Evolutionary conservation across 2,888 invertebrate species (phyloP), one percentile per base, ranked within the genome.

Genomic region (Habrosyne pyritoides): DNA sequence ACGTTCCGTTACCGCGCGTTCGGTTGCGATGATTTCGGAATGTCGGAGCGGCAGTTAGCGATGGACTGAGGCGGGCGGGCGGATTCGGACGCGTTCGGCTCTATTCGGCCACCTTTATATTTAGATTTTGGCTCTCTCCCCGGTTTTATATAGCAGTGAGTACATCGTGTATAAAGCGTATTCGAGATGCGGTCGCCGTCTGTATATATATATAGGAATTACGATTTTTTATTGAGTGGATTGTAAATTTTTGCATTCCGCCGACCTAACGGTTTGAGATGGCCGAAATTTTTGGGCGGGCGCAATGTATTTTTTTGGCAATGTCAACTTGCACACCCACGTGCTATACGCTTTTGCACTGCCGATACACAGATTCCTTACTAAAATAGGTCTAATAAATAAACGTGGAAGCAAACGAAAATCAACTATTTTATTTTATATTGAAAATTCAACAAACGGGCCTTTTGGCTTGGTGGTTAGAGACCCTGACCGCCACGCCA

Each of bases 41-140:
- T 83, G 84, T 82, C 87, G 83, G 79, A 76, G 85, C 90, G 91
- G 88, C 89, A 86, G 91, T 83, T 85, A 81, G 84, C 86, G 86
- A 69, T 85, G 86, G 86, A 92, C 91, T 92, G 91, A 89, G 87
- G 87, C 88, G 91, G 90, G 90, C 91, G 91, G 88, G 84, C 84
- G 86, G 81, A 71, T 74, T 89, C 91, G 90, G 82, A 61, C 66
- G 78, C 79, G 75, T 75, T 90, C 91, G 91, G 89, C 71, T 83
- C 79, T 83, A 77, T 84, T 92, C 88, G 89, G 84, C 79, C 79
- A 80, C 79, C 86, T 86, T 93, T 94, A 94, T 91, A 93, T 92
- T 93, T 94, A 94, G 94, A 94, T 92, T 91, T 94, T 94, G 94
- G 94, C 94, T 93, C 91, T 91, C 89, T 91, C 93, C 93, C 94